These are phyloP conservation scores for Nasonia oneida DNA, from an alignment of 2,888 invertebrate genomes.

Conservation along the genomic window DNA sequence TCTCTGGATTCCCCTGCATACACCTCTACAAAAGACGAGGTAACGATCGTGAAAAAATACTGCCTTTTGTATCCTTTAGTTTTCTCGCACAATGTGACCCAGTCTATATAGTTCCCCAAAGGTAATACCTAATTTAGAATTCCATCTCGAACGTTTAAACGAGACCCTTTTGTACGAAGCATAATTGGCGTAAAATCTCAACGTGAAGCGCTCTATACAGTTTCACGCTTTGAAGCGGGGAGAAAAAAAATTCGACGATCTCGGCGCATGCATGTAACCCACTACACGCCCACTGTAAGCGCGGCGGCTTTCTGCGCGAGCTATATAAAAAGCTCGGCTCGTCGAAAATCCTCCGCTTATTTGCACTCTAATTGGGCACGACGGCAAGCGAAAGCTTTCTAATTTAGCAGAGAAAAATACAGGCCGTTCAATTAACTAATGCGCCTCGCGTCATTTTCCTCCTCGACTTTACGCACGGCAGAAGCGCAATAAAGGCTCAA, in stretches of 20 bases:
- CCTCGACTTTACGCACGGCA: not conserved
- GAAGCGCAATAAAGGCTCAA: too few species aligned
- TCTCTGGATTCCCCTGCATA: not conserved
- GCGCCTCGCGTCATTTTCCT: not conserved
- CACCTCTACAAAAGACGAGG: not conserved
- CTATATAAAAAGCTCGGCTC: not conserved
- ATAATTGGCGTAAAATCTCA: too few species aligned
- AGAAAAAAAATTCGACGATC: not conserved
- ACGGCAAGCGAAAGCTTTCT: not conserved
- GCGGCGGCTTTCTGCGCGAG: not conserved
- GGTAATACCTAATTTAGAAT: too few species aligned
- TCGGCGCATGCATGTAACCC: too few species aligned
- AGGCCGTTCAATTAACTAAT: not conserved
- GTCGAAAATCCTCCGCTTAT: not conserved
- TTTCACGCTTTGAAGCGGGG: not conserved
- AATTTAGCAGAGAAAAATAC: not conserved
- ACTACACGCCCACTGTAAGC: not conserved
- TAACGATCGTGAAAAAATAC: too few species aligned
- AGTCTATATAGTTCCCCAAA: too few species aligned
- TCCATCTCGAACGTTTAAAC: too few species aligned
- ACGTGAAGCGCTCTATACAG: too few species aligned
- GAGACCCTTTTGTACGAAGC: too few species aligned
- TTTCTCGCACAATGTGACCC: too few species aligned
- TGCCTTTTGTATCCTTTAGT: too few species aligned
- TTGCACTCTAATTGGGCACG: not conserved